Evolutionary conservation across 2,113 vertebrate genomes (phyloP), one percentile per base, ranked within the genome.

Genomic region (Psilopsiagon aymara): DNA sequence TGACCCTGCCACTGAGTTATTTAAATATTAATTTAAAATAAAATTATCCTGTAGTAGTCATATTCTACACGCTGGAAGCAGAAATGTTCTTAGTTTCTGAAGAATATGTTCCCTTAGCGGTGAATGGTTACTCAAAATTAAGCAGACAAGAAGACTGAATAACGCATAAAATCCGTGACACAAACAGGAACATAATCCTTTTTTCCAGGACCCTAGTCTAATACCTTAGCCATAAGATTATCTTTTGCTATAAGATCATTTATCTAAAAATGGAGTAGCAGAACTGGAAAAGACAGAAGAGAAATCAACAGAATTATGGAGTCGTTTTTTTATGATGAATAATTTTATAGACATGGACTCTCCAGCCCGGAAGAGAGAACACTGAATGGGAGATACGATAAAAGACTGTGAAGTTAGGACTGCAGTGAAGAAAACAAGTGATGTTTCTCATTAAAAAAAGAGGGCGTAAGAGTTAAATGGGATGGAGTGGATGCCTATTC

Each of bases 41-140:
- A 64, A 35, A 71, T 37, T 66, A 43, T 52, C 13, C 28, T 62
- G 17, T 10, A 69, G 21, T 53, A 7, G 10, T 37, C 52, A n/a
- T 74, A 43, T 29, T 62, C 53, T 55, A 53, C 41, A 29, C 37
- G 13, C 27, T 93, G n/a, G 16, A 80, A 80, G 31, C 11, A 80
- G 70, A 77, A 85, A 57, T 31, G 9, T 49, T 73, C 21, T 2
- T 1, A 47, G 14, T 14, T 88, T 23, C n/a, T 80, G 57, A 80
- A 90, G 62, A 88, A 44, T 76, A 66, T 76, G 76, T 55, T 90
- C 75, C 47, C 5, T 85, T 87, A 87, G 13, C 0, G 0, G 62
- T 75, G 69, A 88, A 75, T 39, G 31, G 33, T 75, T 77, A 76
- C 70, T 79, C 52, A 71, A 79, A 96, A 76, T 92, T 95, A 93